Base-by-base conservation (phyloP, 2,797 vertebrate species). In the Manis javanica region DNA sequence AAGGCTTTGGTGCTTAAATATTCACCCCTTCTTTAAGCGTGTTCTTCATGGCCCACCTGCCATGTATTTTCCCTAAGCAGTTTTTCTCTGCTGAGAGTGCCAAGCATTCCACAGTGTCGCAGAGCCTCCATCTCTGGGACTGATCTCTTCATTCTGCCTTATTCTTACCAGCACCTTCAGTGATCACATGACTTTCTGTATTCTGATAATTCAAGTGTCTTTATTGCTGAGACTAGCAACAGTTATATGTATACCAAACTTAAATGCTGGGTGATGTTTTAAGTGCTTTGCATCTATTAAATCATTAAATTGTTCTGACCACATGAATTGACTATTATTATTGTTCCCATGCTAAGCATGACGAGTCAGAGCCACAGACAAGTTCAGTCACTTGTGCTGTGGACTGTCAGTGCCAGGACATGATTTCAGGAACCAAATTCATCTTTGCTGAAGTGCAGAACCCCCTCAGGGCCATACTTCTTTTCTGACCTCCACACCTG, bases 361-460 rank as follows among this genome's bases (percentile, higher is more conserved):
- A 63, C 8, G 29, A 63, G 31, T 91, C 26, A 34, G 14, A 64
- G 9, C 12, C 5, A 46, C 7, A 61, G 14, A n/a, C 46, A 64
- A 4, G 13, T 12, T 46, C 57, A 57, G 2, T 61, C 11, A 34
- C 10, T 42, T 55, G 6, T 0, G 0, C 4, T 46, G 6, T 29
- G 29, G 16, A 1, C 31, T 24, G 4, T 13, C 18, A 11, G 39
- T 87, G 21, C 2, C 7, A 63, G 13, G 6, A 69, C 16, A 29
- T 21, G 2, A 2, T 13, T n/a, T 19, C 55, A 69, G 46, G 24
- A 69, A 85, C 13, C 6, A 85, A 82, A 13, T 15, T 12, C 8
- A 26, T 72, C 42, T 59, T 77, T 23, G 11, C 4, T 23, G n/a
- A 1, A 5, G 3, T 0, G 14, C 3, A 16, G 4, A 37, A 10